Evolutionary conservation across 2,797 vertebrate genomes (phyloP).

Genomic region (Coluber constrictor): DNA sequence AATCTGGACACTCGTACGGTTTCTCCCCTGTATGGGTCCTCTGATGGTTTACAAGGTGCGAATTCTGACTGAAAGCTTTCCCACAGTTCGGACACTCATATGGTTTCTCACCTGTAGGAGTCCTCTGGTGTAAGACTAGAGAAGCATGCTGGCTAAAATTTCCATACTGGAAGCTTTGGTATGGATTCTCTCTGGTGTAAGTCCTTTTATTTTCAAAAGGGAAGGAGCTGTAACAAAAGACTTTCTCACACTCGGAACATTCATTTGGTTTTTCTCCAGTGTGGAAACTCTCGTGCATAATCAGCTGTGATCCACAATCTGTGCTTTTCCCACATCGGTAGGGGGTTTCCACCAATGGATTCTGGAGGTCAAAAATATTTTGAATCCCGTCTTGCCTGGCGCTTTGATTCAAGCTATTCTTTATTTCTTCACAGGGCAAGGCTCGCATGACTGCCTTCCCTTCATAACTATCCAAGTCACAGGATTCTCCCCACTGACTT

Average conservation of each 20-base stretch:
- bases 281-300: background rate
- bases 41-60: conserved; percentile 8
- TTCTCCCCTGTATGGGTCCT: conserved; percentile 23
- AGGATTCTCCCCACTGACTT: background rate
- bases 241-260: background rate
- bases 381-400: background rate
- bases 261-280: background rate
- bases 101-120: conserved; percentile 7
- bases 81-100: conserved; percentile 16
- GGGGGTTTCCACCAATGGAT: background rate
- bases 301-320: background rate
- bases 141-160: background rate
- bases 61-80: conserved; percentile 27
- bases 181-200: background rate
- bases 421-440: background rate
- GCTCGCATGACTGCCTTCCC: background rate
- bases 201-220: background rate
- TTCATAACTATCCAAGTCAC: background rate
- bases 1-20: conserved; percentile 9
- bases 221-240: background rate
- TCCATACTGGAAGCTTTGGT: background rate
- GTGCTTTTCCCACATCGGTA: background rate
- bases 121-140: conserved; percentile 11
- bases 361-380: background rate
- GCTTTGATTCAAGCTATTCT: background rate